These are phyloP conservation scores for Eubucco bourcierii DNA, from an alignment of 2,113 vertebrate genomes.

Conservation along the genomic window DNA sequence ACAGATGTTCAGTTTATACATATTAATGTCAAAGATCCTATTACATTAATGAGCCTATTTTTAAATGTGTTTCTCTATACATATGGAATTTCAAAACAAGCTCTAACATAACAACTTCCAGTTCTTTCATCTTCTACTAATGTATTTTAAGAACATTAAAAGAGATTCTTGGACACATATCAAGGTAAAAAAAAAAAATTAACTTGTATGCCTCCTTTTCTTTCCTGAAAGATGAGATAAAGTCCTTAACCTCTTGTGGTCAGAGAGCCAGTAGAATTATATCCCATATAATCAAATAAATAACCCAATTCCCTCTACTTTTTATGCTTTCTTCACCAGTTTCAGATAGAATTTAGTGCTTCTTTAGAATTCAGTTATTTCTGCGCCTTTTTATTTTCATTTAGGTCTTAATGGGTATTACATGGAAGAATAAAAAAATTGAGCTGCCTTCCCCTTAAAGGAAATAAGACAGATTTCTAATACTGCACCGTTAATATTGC, in stretches of 20 bases:
- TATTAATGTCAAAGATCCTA: conserved; percentile 47
- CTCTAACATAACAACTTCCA: conserved; percentile 28
- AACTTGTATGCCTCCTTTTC: background rate
- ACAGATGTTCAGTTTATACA: conserved; percentile 43
- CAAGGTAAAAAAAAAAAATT: conserved; percentile 16
- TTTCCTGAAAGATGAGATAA: background rate
- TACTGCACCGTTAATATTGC: background rate
- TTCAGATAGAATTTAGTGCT: background rate
- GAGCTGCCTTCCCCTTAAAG: background rate
- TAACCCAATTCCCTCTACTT: background rate
- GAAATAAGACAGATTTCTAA: background rate
- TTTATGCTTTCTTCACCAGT: background rate
- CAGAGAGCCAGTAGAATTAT: background rate
- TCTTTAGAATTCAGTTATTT: background rate
- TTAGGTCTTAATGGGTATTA: background rate
- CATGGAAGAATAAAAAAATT: background rate
- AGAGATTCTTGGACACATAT: conserved; percentile 42
- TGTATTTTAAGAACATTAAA: conserved; percentile 41
- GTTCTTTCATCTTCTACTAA: conserved; percentile 45
- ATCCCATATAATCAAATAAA: background rate
- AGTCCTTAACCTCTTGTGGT: background rate
- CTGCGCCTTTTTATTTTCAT: background rate
- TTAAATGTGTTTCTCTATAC: conserved; percentile 26
- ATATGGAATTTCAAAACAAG: conserved; percentile 61
- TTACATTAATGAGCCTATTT: conserved; percentile 45